Evolutionary conservation across 2,888 invertebrate genomes (phyloP), one percentile per base, ranked within the genome.

Genomic region (Caprella mutica): DNA sequence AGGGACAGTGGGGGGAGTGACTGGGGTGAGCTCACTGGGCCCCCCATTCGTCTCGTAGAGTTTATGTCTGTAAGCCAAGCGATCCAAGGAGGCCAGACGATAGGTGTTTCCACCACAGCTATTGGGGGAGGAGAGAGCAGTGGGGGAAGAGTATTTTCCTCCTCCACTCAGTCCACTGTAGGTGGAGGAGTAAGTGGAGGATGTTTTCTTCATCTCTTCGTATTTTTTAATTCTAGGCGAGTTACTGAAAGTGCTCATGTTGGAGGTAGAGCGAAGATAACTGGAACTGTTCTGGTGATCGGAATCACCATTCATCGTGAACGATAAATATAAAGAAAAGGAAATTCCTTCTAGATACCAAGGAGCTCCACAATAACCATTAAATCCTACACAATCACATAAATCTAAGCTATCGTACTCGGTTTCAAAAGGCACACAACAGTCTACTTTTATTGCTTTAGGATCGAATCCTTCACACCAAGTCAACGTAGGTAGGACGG

Each of bases 21-120:
- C 48, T 23, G 35, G 30, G 26, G 48, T 43, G 39, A 52, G 26
- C n/a, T 61, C 58, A 29, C 48, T 44, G 26, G 43, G n/a, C 9
- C 39, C 39, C 24, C 57, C 59, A 46, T 52, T 59, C 3, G 56
- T 43, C 12, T 59, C 68, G 53, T 68, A 82, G 69, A 86, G 82
- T 71, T 86, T 82, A 73, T 87, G 87, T 61, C 86, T 78, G 67
- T 85, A 79, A 46, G 87, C 87, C 70, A 88, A 77, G 71, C 86
- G 80, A 74, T 88, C 88, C 65, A 88, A 79, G 71, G 86, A 86
- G 55, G 86, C 84, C 68, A 87, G 77, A 65, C 78, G 73, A 74
- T 86, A 87, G 55, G 86, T 85, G 56, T 67, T 67, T 30, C 57
- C 56, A n/a, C n/a, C n/a, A n/a, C n/a, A n/a, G n/a, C n/a, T n/a